Percentiles rank a stretch among this genome's conserved stretches.
Evolutionary conservation across 2,888 invertebrate species (phyloP).

Genomic region (Lasioglossum morio): DNA sequence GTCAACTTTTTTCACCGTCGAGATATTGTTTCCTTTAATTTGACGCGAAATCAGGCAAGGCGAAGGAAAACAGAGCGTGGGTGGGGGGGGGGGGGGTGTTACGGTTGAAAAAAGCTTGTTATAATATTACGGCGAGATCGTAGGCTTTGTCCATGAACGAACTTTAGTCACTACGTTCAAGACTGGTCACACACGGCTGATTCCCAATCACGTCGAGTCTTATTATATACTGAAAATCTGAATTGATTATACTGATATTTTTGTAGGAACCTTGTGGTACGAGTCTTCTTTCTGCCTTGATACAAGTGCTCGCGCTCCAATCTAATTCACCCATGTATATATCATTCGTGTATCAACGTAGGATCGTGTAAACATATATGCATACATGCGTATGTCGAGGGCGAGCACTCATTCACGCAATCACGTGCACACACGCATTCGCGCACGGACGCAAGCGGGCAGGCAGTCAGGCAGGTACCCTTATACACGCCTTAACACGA

Average conservation of each 20-base stretch:
- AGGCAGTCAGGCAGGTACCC: neutral
- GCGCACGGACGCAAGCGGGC: neutral
- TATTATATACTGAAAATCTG: slow-evolving; percentile 72
- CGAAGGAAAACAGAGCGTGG: neutral
- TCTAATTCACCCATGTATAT: slow-evolving; percentile 4
- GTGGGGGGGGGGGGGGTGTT: neutral
- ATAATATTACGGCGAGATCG: slow-evolving; percentile 49
- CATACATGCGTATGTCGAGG: neutral
- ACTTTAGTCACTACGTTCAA: slow-evolving; percentile 76
- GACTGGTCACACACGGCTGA: slow-evolving; percentile 75
- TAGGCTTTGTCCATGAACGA: slow-evolving; percentile 67
- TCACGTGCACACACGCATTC: neutral
- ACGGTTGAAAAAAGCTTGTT: neutral
- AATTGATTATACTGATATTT: slow-evolving; percentile 80
- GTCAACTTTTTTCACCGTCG: slow-evolving; percentile 33
- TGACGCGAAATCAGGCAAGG: slow-evolving; percentile 21
- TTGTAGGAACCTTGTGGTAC: slow-evolving; percentile 80
- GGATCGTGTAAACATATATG: neutral
- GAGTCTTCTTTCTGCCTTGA: slow-evolving; percentile 79
- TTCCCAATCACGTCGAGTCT: slow-evolving; percentile 70
- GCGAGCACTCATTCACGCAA: neutral
- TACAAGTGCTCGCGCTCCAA: slow-evolving; percentile 52
- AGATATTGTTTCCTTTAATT: slow-evolving; percentile 39
- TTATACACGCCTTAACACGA: neutral
- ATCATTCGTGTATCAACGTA: slow-evolving; percentile 5